Conservation (phyloP, 2,797 vertebrate genomes). For the Phoxinus dragarum region DNA sequence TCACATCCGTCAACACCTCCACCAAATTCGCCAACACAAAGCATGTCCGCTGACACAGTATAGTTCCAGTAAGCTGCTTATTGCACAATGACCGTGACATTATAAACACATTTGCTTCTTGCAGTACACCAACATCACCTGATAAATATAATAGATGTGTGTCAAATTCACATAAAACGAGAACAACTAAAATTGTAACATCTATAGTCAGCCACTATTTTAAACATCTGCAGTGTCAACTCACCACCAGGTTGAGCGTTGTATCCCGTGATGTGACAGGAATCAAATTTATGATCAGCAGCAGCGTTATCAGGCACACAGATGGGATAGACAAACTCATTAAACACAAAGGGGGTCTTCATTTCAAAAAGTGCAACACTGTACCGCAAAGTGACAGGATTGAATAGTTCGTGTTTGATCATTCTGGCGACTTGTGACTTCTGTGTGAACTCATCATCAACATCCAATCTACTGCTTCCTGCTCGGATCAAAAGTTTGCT, state of each 20-base stretch:
- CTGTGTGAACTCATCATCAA: constrained; percentile 5
- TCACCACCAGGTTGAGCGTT: constrained; percentile 16
- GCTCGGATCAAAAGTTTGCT: constrained; percentile 16
- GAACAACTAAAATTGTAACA: not conserved
- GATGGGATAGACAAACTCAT: not conserved
- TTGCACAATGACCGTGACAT: constrained; percentile 20
- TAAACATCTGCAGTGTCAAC: not conserved
- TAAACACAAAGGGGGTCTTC: not conserved
- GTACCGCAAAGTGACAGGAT: not conserved
- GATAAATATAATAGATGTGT: not conserved
- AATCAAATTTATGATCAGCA: not conserved
- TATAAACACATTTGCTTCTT: constrained; percentile 4
- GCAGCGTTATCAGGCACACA: not conserved
- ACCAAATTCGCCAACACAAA: not conserved
- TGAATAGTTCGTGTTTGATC: not conserved
- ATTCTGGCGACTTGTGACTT: not conserved
- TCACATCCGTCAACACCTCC: constrained; percentile 5
- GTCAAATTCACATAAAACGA: not conserved
- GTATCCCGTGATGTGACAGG: constrained; percentile 34
- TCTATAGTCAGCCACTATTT: not conserved
- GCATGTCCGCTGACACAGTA: constrained; percentile 2
- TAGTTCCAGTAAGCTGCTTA: not conserved
- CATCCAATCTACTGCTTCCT: constrained; percentile 13
- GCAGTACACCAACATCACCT: constrained; percentile 13
- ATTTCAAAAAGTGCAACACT: constrained; percentile 5